A percentile compares a stretch with the other conserved stretches of the same genome.
Conservation (phyloP, 2,113 vertebrate species). For the Odobenus rosmarus region DNA sequence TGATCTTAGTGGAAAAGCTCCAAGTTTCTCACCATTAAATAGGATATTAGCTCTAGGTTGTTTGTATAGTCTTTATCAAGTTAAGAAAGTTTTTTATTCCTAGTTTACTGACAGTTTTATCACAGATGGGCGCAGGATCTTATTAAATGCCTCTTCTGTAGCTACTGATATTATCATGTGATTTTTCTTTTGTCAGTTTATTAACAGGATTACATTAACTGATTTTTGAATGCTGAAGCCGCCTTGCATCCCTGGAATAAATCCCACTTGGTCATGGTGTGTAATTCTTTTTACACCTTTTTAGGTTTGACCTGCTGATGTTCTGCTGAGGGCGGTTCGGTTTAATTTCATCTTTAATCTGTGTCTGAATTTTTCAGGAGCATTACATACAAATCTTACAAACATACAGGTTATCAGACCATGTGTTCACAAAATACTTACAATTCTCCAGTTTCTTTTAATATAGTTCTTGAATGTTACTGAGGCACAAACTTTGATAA, state of each 20-base stretch:
- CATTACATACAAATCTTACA: background rate
- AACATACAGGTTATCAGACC: background rate
- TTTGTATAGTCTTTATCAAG: background rate
- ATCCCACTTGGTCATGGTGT: background rate
- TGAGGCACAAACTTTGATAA: slow-evolving; percentile 97
- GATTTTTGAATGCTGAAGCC: background rate
- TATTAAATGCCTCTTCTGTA: background rate
- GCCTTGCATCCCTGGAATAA: background rate
- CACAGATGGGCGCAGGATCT: background rate
- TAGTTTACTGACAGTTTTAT: background rate
- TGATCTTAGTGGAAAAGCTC: background rate
- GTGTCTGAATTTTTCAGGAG: background rate
- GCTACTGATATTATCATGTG: background rate
- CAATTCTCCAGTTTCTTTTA: slow-evolving; percentile 99
- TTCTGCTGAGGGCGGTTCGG: background rate
- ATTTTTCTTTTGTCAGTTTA: background rate
- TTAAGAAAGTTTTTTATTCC: background rate
- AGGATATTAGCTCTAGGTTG: background rate
- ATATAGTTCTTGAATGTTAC: slow-evolving; percentile 99
- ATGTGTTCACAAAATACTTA: slow-evolving; percentile 86
- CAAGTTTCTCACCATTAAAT: background rate
- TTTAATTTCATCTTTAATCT: slow-evolving; percentile 48
- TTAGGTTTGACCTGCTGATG: background rate
- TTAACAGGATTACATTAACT: background rate
- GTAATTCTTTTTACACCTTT: background rate